Base-by-base conservation (phyloP, 1,140 invertebrate species). In the Trichomalopsis sarcophagae region DNA sequence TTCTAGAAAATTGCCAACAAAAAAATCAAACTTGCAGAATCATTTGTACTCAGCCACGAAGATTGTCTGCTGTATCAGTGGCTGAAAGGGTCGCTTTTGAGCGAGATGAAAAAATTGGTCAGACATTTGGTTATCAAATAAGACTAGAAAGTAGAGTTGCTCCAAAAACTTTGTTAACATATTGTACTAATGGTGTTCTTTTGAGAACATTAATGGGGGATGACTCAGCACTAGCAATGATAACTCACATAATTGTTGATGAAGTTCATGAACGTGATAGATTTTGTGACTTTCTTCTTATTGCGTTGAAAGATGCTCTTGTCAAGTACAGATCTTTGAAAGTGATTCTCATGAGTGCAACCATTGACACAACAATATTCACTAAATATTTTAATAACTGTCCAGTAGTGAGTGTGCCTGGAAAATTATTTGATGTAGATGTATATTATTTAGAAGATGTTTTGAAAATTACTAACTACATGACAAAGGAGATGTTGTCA, bases 261-360 rank as follows among this genome's bases (percentile, higher is more conserved):
- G 99, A 99, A 94, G 96, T 99, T 77, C 98, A 99, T 91, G 98
- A 99, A 92, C 94, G 98, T 0, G 98, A 99, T 91, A 95, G 97
- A 88, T 96, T 98, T 89, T 96, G 97, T 77, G 99, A 99, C 93
- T 99, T 99, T 92, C 93, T 99, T 21, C 91, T 99, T 62, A 97
- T 98, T 79, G 96, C 97, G 21, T 90, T 99, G 11, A 95, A 96
- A 81, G 96, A 98, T 88, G 95, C 96, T 5, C 89, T 99, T 7
- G 90, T 94, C 1, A 95, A 96, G 23, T 96, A 96, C 88, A 95
- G 95, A 84, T 94, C 96, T 84, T 92, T 99, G 0, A 96, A 96
- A 87, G 87, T 99, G 0, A 94, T 99, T 75, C 94, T 99, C 1
- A 99, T 99, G 98, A 99, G 98, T n/a, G 98, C 98, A 9, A 97